Evolutionary conservation across 2,888 invertebrate species (phyloP), one percentile per base, ranked within the genome.

Genomic region (Euzophera pinguis): DNA sequence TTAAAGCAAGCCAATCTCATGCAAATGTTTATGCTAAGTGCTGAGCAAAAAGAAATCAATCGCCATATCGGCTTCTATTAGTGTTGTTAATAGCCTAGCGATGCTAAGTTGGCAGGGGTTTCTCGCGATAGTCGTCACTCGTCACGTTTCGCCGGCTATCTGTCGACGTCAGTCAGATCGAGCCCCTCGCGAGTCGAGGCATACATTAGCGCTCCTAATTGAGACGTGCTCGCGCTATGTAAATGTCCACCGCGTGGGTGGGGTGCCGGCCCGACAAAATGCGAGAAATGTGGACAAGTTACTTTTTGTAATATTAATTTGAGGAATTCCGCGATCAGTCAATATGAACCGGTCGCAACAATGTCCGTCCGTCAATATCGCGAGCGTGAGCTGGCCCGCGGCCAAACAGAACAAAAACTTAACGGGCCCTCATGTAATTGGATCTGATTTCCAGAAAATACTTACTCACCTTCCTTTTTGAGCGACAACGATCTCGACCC

Each of bases 151-250:
- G 74, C 72, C 65, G 64, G 75, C 76, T 90, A 90, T 90, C 89
- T 70, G 78, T 75, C 68, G 78, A 78, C 86, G 87, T 86, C 87
- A 83, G 81, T 84, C 86, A 85, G 88, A 87, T 86, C 84, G 71
- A 70, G 75, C 67, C 70, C 67, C 71, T n/a, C 70, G 69, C 73
- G 64, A 81, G 88, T 89, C 90, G 90, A 90, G 90, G 90, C 89
- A 89, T 90, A 90, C 88, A 90, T 90, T 90, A 90, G 86, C 84
- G 83, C 86, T 87, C 89, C 88, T 90, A 89, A 90, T 90, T 89
- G 90, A 90, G 90, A 90, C 90, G 88, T 89, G 88, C 83, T 70
- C 78, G 82, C 78, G 76, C 81, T 90, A 89, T 90, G 90, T 88
- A 89, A 90, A 90, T 90, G 80, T 78, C 73, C 73, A 66, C 86